Base-by-base conservation (phyloP, 2,797 vertebrate species). In the Pteropus rufus region DNA sequence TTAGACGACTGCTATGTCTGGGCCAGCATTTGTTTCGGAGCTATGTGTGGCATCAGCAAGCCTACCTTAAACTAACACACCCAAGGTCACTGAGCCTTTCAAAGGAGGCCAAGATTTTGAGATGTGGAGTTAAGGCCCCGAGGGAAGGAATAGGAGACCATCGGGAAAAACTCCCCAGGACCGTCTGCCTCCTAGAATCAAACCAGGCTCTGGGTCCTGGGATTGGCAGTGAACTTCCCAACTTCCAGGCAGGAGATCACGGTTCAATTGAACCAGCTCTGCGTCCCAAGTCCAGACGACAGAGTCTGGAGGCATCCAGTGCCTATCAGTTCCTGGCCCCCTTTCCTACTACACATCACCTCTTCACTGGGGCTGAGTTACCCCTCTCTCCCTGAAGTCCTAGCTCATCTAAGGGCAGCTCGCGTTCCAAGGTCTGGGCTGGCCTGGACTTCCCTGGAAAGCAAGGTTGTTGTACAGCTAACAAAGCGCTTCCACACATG, bases 251-350 rank as follows among this genome's bases (percentile, higher is more conserved):
- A n/a, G 36, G 19, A 62, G 44, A 11, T 29, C 18, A 21, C 0
- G 24, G 26, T 4, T 85, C 36, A 49, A 10, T n/a, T 2, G 7
- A 85, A 56, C n/a, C 34, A 62, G 34, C 15, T 89, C 36, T 65
- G 15, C 24, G 44, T 31, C 5, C 89, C 9, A 12, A 64, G 23
- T 65, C 67, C 14, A 18, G 23, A 72, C n/a, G 46, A 41, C 10
- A 52, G 41, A 82, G 18, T 77, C 65, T 76, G 2, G 62, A 41
- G 46, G 54, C 34, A 39, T 5, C 39, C 18, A 56, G 21, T 1
- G 36, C 9, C 41, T 5, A 0, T 2, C 21, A 23, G 60, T 21
- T 83, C 7, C 39, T 9, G 8, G 29, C 1, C 7, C 0, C 10
- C 24, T 76, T 84, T 72, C 56, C 39, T 11, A 44, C 15, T n/a